phyloP scores from a whole-genome alignment of 2,888 invertebrate genomes.

The Electrophaes corylata region DNA sequence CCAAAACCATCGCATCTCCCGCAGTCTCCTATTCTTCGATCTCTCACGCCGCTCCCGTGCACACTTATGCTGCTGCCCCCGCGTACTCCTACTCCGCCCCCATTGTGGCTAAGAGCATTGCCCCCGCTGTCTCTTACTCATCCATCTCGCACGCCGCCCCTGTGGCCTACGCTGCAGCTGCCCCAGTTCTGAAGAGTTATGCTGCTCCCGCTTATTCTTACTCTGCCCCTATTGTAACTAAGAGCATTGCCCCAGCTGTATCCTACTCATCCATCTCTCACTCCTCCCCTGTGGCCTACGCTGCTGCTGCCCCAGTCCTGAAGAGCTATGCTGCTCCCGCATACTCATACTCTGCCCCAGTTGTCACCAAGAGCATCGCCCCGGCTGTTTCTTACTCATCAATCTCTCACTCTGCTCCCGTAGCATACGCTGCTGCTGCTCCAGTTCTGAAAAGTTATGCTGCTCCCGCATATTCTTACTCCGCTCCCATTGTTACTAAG shows the following conservation, averaged over 20 bases:
- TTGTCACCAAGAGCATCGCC: slow-evolving; percentile 57
- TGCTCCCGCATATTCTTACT: slow-evolving; percentile 56
- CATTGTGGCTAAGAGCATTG: slow-evolving; percentile 55
- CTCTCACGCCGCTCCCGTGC: slow-evolving; percentile 42
- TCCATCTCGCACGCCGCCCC: slow-evolving; percentile 61
- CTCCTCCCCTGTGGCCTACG: slow-evolving; percentile 67
- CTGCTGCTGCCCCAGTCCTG: slow-evolving; percentile 40
- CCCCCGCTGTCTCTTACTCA: slow-evolving; percentile 63
- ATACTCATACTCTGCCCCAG: slow-evolving; percentile 46
- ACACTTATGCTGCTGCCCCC: slow-evolving; percentile 56
- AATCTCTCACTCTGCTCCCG: slow-evolving; percentile 59
- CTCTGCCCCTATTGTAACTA: slow-evolving; percentile 50
- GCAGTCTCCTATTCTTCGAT: slow-evolving; percentile 48
- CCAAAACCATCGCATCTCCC: slow-evolving; percentile 27
- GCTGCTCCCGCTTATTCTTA: slow-evolving; percentile 49
- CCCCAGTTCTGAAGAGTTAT: too few species aligned
- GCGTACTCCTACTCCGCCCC: slow-evolving; percentile 47
- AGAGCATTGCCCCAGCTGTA: slow-evolving; percentile 59
- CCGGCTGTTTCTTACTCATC: slow-evolving; percentile 63
- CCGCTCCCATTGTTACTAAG: slow-evolving; percentile 61
- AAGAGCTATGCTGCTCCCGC: slow-evolving; percentile 58
- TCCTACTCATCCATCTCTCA: slow-evolving; percentile 52
- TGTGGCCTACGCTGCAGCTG: slow-evolving; percentile 51
- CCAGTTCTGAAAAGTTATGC: slow-evolving; percentile 58
- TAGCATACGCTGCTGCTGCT: slow-evolving; percentile 53